Conservation (phyloP, 2,888 invertebrate genomes). For the Parnassius apollo region DNA sequence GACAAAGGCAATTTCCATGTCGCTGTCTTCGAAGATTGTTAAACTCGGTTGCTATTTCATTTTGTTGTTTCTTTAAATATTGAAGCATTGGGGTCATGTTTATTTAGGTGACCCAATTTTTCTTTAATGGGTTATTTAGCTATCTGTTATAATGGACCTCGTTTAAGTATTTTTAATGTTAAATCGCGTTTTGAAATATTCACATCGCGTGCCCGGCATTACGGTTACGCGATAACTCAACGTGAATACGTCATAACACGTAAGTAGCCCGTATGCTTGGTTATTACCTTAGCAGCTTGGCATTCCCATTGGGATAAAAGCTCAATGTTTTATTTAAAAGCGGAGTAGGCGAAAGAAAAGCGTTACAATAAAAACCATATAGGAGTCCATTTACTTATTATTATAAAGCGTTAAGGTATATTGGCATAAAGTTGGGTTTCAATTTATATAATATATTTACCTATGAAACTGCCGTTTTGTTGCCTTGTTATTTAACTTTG, state of each 20-base stretch:
- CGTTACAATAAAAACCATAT: conserved; percentile 10
- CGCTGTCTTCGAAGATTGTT: not conserved
- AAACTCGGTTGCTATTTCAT: conserved; percentile 29
- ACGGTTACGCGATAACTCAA: conserved; percentile 24
- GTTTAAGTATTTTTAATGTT: conserved; percentile 13
- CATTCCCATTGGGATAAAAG: conserved; percentile 13
- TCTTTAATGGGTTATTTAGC: conserved; percentile 17
- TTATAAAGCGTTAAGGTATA: not conserved
- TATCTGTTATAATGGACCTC: conserved; percentile 9
- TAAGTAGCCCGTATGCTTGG: conserved; percentile 23
- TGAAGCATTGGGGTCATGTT: conserved; percentile 11
- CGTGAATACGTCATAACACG: conserved; percentile 23
- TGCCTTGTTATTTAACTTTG: too few relatives aligned
- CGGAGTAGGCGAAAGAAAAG: conserved; percentile 6
- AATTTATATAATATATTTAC: too few relatives aligned
- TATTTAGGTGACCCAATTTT: conserved; percentile 21
- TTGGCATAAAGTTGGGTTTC: too few relatives aligned
- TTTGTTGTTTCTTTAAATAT: conserved; percentile 16
- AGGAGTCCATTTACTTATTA: not conserved
- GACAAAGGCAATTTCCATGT: not conserved
- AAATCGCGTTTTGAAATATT: conserved; percentile 21
- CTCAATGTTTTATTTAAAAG: conserved; percentile 25
- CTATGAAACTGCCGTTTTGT: too few relatives aligned
- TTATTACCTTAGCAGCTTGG: conserved; percentile 17
- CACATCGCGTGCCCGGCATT: conserved; percentile 22